Conservation (phyloP, 2,888 invertebrate genomes). For the Tipula vernalis region DNA sequence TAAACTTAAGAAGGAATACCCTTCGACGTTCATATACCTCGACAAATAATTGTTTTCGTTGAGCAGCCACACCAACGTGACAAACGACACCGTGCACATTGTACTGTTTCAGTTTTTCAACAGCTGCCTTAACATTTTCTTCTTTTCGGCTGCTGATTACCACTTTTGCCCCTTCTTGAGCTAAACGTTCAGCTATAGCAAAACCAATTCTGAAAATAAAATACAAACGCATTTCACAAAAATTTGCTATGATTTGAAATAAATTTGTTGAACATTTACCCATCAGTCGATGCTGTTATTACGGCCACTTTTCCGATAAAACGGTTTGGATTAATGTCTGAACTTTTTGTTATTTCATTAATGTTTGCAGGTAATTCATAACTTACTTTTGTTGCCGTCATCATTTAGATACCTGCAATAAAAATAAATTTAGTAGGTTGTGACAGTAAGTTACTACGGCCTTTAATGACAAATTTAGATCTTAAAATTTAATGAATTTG, state of each 20-base stretch:
- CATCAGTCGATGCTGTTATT: conserved; percentile 78
- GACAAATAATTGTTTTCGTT: conserved; percentile 63
- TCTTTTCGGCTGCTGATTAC: conserved; percentile 85
- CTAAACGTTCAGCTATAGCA: conserved; percentile 78
- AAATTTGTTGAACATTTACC: conserved; percentile 22
- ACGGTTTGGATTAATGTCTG: conserved; percentile 29
- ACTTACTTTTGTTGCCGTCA: not conserved
- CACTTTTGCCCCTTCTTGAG: conserved; percentile 77
- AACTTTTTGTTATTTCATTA: not conserved
- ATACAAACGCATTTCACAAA: not conserved
- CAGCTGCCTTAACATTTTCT: conserved; percentile 68
- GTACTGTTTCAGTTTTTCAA: conserved; percentile 48
- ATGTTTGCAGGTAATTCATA: not conserved
- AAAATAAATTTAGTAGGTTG: not conserved
- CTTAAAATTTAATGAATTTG: too few species aligned
- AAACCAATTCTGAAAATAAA: conserved; percentile 61
- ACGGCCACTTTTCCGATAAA: conserved; percentile 56
- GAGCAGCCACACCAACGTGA: conserved; percentile 75
- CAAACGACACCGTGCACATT: conserved; percentile 44
- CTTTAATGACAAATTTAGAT: too few species aligned
- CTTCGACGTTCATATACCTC: conserved; percentile 18
- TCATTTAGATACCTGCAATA: not conserved
- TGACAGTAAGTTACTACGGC: too few species aligned
- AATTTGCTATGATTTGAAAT: not conserved
- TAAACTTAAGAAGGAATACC: too few species aligned